Evolutionary conservation across 2,888 invertebrate genomes (phyloP), one percentile per base, ranked within the genome.

Genomic region (Amitus sp.): DNA sequence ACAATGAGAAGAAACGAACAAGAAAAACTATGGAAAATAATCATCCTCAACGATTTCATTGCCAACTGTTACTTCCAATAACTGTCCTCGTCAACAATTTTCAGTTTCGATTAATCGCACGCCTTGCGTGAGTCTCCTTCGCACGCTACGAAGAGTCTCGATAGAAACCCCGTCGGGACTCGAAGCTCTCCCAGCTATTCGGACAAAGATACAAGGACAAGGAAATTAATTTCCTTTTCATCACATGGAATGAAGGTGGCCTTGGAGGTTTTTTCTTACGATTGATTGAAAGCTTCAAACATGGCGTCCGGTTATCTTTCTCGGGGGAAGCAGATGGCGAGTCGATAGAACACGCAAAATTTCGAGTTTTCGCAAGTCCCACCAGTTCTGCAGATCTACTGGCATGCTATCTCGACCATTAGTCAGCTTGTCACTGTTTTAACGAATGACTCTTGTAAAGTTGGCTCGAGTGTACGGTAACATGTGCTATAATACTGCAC

Each of bases 391-490:
- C 61, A 61, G 58, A 65, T 58, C 58, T 58, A 65, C 59, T 62
- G 65, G 52, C 61, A 58, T 56, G 61, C 47, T 62, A 62, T 62
- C 65, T 65, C 53, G 51, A 52, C 61, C 65, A 65, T 65, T 65
- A 65, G 65, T 65, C 61, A 58, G 37, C 61, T 65, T 65, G 65
- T 62, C 65, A 65, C 65, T 51, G 55, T 34, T 42, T 45, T 65
- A 65, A 65, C 65, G 57, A 65, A 62, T 55, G 65, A 65, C 65
- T 62, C 62, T 62, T 65, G 65, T 65, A 65, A 61, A 50, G 55
- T 49, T 60, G 54, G 60, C 60, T 56, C 53, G 60, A 52, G 57
- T 57, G 57, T 59, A 56, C 64, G 54, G 60, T 55, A 62, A 62
- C 62, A 58, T 58, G 62, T 58, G 58, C 62, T 58, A 62, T 62